phyloP scores from a whole-genome alignment of 2,113 vertebrate genomes.

The Caranx melampygus region DNA sequence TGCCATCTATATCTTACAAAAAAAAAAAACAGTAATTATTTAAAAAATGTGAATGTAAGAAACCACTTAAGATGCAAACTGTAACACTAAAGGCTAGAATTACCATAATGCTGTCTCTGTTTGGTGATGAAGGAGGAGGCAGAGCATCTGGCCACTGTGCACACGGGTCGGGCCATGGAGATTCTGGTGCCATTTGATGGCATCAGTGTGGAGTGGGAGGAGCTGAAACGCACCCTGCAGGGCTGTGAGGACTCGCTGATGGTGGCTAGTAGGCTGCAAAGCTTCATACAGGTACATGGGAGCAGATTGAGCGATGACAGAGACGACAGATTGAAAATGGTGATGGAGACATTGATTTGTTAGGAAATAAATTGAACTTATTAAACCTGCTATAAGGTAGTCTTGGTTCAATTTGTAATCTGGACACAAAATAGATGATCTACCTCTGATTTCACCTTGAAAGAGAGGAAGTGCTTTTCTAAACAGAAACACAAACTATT shows the following conservation, averaged over 20 bases:
- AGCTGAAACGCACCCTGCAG: constrained; percentile 87
- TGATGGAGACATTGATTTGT: no score
- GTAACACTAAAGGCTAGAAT: neutral
- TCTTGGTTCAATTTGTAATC: no score
- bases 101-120: accelerated
- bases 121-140: constrained; percentile 82
- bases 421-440: no score
- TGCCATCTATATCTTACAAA: constrained; percentile 3
- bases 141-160: constrained; percentile 84
- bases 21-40: no score
- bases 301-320: neutral
- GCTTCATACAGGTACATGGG: constrained; percentile 85
- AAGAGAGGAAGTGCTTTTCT: no score
- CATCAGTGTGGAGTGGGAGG: constrained; percentile 92
- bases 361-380: no score
- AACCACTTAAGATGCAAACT: neutral
- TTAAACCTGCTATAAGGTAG: no score
- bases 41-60: neutral
- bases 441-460: no score
- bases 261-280: constrained; percentile 88
- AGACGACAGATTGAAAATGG: no score
- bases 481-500: neutral
- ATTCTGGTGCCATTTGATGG: constrained; percentile 90
- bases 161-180: constrained; percentile 85
- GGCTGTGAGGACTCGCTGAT: constrained; percentile 92